Evolutionary conservation across 2,113 vertebrate species (phyloP), one percentile per base, ranked within the genome.

Genomic region (Siniperca chuatsi): DNA sequence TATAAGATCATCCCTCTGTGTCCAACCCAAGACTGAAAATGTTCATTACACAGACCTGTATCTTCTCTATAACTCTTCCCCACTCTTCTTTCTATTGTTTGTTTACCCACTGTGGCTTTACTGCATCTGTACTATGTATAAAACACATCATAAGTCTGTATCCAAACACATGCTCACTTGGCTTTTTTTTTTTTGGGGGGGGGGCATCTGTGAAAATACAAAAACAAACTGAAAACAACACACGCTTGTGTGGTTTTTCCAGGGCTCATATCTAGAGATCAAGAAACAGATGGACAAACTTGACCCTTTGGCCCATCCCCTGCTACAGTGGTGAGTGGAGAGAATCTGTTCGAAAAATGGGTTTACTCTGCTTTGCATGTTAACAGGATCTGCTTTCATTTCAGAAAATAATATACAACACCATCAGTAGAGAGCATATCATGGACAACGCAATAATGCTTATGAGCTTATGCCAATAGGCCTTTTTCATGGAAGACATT

Each of bases 251-350:
- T 82, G 50, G 35, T 83, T 64, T 12, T 68, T 86, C 54, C 69
- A 99, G 98, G 98, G 98, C 23, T 99, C 98, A 1, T 99, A 99
- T 93, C 93, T 99, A 93, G 98, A 99, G 94, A 99, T 99, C 89
- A 99, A 99, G 95, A 99, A 99, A 88, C 98, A 99, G 95, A 99
- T 99, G 98, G 98, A 99, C 94, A 99, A 99, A 78, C 94, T 99
- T 91, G 98, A 99, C 85, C 97, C 98, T 54, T 88, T 99, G 93
- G 98, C 98, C 1, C 98, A 99, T 85, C 98, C 98, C 67, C 96
- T 99, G 67, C 93, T 99, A 76, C 98, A 99, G 58, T 99, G 98
- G 98, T 99, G 94, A 95, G 95, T 91, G n/a, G 29, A 79, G 29
- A 81, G 37, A 20, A 61, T 60, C 44, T 29, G 8, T 52, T 82